A percentile compares a stretch with the other conserved stretches of the same genome.
Evolutionary conservation across 2,113 vertebrate genomes (phyloP).

Genomic region (Phoxinus phoxinus): DNA sequence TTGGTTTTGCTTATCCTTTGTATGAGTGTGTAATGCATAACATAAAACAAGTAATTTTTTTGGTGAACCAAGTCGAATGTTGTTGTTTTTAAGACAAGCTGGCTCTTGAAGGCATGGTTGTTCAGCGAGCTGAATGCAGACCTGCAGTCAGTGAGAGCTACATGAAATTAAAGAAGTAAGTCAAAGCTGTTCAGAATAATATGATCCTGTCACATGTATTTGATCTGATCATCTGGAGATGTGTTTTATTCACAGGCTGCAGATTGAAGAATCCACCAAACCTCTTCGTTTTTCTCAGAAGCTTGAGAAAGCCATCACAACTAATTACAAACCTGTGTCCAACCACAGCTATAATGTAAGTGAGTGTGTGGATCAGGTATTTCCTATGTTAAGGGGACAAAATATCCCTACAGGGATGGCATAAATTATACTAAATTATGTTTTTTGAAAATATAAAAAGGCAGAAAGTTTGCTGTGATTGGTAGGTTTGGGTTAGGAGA

Average conservation of each 20-base stretch:
- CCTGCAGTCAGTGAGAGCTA: conserved; percentile 93
- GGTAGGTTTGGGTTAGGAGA: too few relatives aligned
- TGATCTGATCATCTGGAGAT: neutral
- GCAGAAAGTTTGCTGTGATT: too few relatives aligned
- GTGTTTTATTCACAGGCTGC: conserved; percentile 77
- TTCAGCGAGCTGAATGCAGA: conserved; percentile 95
- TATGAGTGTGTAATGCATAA: neutral
- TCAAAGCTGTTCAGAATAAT: neutral
- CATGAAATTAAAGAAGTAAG: conserved; percentile 94
- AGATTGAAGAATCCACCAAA: conserved; percentile 95
- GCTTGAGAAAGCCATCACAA: conserved; percentile 90
- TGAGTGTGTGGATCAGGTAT: neutral
- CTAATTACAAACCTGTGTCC: conserved; percentile 94
- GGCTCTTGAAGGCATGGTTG: conserved; percentile 92
- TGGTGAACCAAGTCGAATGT: neutral
- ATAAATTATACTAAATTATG: too few relatives aligned
- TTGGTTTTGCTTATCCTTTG: neutral
- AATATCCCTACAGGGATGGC: too few relatives aligned
- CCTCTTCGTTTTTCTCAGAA: conserved; percentile 91
- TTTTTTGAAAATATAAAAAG: too few relatives aligned
- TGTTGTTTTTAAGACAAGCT: conserved; percentile 82
- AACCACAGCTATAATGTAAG: conserved; percentile 95
- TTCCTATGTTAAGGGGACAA: too few relatives aligned
- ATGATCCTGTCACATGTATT: neutral
- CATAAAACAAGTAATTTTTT: neutral